Base-by-base conservation (phyloP, 2,113 vertebrate genomes). In the Vidua macroura region DNA sequence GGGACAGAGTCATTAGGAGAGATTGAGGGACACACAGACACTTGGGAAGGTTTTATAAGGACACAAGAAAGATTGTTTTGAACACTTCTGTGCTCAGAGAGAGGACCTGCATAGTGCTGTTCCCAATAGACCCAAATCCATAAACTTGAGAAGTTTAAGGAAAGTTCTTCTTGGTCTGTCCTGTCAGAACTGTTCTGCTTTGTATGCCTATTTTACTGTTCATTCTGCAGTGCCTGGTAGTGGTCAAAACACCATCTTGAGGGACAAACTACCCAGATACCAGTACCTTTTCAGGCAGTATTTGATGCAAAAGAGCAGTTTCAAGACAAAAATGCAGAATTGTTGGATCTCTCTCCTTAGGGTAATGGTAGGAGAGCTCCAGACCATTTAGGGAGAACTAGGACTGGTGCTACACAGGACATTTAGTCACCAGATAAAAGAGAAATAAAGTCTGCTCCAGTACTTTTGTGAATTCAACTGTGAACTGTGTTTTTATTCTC, bases 1-100 rank as follows among this genome's bases (percentile, higher is more conserved):
- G 60, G 44, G 56, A 93, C 76, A 94, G 56, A 91, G 43, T 88
- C 75, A 86, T 96, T 93, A 95, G 56, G 46, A 88, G 59, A 92
- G 60, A 84, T 0, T 64, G 80, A 93, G 76, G 51, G 64, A 68
- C 51, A 58, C 22, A 28, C 41, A 69, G 51, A 41, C 6, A 59
- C 19, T 92, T 59, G 35, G 48, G 76, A 70, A 86, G 31, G 73
- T 73, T 77, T 74, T 70, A 39, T 59, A 33, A 95, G 79, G 88
- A 76, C 39, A 83, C 5, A 46, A 43, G 33, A 76, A 90, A 53
- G 3, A n/a, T 73, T n/a, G 3, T 76, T 93, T 79, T 9, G 18
- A 79, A 46, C 4, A n/a, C 14, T 80, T 83, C 41, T 77, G 23
- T 31, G 41, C 59, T 90, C 72, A 92, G 49, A 55, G 4, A 41